Evolutionary conservation across 2,113 vertebrate genomes (phyloP).

Genomic region (Ariopsis seemanni): DNA sequence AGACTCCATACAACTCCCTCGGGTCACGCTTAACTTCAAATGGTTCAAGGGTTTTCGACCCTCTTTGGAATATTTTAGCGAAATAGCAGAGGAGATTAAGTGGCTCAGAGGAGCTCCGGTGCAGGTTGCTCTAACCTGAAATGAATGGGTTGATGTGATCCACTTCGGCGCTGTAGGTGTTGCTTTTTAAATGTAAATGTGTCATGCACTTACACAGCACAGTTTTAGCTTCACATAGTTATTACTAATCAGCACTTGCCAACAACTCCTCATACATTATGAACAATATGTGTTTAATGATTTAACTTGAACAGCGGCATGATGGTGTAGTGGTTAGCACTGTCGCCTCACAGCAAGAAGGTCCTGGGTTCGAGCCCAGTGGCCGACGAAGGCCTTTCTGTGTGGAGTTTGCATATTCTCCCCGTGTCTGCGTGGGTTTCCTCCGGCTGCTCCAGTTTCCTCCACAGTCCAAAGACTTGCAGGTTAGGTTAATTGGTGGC

Average conservation of each 20-base stretch:
- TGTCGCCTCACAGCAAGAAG: too few relatives aligned
- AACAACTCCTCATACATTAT: background rate
- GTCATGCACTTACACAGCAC: background rate
- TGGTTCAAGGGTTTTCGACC: conserved; percentile 34
- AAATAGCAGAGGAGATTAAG: conserved; percentile 30
- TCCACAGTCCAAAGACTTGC: too few relatives aligned
- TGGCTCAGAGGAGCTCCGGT: conserved; percentile 7
- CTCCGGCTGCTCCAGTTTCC: too few relatives aligned
- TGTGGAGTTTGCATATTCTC: too few relatives aligned
- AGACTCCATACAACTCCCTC: conserved; percentile 20
- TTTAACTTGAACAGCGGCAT: background rate
- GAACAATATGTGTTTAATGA: background rate
- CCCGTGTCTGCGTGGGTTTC: too few relatives aligned
- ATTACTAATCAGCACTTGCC: background rate
- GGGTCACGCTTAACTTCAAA: conserved; percentile 50
- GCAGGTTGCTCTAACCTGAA: conserved; percentile 30
- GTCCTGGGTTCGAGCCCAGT: too few relatives aligned
- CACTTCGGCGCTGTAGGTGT: background rate
- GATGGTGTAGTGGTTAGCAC: too few relatives aligned
- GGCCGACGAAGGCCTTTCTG: too few relatives aligned
- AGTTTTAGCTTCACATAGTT: background rate
- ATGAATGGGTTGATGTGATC: conserved; percentile 27
- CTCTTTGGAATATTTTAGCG: conserved; percentile 37
- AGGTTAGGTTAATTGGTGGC: too few relatives aligned
- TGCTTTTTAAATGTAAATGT: background rate